These are phyloP conservation scores for Lasioglossum baleicum DNA, from an alignment of 1,140 invertebrate genomes.

Conservation along the genomic window DNA sequence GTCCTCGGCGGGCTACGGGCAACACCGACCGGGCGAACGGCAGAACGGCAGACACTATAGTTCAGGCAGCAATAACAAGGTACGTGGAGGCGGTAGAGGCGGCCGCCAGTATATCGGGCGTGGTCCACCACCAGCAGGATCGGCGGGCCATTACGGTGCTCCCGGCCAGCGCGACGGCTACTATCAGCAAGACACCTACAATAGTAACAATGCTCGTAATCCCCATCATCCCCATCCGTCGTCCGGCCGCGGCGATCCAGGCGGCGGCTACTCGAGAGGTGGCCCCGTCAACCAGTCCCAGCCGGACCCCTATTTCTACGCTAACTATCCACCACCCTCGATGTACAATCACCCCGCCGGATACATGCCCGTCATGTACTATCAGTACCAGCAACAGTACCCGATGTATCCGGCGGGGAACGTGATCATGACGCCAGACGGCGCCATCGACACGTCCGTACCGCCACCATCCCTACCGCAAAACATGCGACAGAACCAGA, in stretches of 20 bases:
- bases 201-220: slow-evolving; percentile 54
- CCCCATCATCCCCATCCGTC: slow-evolving; percentile 44
- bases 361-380: slow-evolving; percentile 66
- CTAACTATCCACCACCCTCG: slow-evolving; percentile 66
- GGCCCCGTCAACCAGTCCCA: slow-evolving; percentile 32
- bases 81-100: slow-evolving; percentile 78
- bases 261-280: slow-evolving; percentile 46
- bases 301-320: slow-evolving; percentile 60
- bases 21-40: slow-evolving; percentile 65
- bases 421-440: slow-evolving; percentile 70
- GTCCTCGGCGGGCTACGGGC: slow-evolving; percentile 35
- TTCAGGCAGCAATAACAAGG: slow-evolving; percentile 80
- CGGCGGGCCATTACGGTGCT: slow-evolving; percentile 54
- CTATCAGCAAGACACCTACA: slow-evolving; percentile 62
- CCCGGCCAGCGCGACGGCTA: slow-evolving; percentile 53
- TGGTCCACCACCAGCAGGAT: slow-evolving; percentile 69
- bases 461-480: slow-evolving; percentile 67
- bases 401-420: slow-evolving; percentile 66
- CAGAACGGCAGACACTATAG: slow-evolving; percentile 76
- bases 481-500: slow-evolving; percentile 40
- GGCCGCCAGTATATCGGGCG: slow-evolving; percentile 62
- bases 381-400: slow-evolving; percentile 67
- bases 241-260: slow-evolving; percentile 53
- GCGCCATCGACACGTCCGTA: slow-evolving; percentile 74
- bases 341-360: slow-evolving; percentile 46